A percentile compares a stretch with the other conserved stretches of the same genome.
Conservation (phyloP, 2,113 vertebrate genomes). For the Gadus chalcogrammus region DNA sequence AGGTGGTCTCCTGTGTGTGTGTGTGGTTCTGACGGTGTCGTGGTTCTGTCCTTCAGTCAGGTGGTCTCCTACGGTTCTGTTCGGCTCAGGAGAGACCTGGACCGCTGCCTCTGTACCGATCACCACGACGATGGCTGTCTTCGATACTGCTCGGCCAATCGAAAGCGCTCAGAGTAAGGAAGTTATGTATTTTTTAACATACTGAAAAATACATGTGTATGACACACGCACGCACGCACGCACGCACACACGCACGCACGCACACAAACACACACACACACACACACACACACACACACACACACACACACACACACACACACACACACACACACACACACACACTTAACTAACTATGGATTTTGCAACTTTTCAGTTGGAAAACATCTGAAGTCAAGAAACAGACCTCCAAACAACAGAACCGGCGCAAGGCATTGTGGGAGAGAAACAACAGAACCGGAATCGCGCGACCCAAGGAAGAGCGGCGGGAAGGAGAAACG, state of each 20-base stretch:
- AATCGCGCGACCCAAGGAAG: no score
- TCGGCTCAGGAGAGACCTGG: conserved; percentile 30
- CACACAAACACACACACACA: neutral
- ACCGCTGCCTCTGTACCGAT: conserved; percentile 36
- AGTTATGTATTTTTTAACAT: neutral
- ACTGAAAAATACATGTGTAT: neutral
- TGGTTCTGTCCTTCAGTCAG: conserved; percentile 33
- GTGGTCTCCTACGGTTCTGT: conserved; percentile 44
- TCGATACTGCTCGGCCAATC: conserved; percentile 35
- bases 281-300: neutral
- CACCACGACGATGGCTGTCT: conserved; percentile 31
- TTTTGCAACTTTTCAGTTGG: conserved; percentile 5
- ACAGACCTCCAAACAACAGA: conserved; percentile 10
- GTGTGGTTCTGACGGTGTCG: neutral
- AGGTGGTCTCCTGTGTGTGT: neutral
- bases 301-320: neutral
- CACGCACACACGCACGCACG: neutral
- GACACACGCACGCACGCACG: neutral
- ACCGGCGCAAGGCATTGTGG: conserved; percentile 49
- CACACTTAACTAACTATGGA: neutral
- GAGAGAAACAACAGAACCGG: conserved; percentile 50
- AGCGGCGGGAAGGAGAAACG: neutral
- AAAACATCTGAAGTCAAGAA: neutral
- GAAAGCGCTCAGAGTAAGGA: conserved; percentile 12
- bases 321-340: neutral